Conservation (phyloP, 1,140 invertebrate species). For the Augochlora pura region DNA sequence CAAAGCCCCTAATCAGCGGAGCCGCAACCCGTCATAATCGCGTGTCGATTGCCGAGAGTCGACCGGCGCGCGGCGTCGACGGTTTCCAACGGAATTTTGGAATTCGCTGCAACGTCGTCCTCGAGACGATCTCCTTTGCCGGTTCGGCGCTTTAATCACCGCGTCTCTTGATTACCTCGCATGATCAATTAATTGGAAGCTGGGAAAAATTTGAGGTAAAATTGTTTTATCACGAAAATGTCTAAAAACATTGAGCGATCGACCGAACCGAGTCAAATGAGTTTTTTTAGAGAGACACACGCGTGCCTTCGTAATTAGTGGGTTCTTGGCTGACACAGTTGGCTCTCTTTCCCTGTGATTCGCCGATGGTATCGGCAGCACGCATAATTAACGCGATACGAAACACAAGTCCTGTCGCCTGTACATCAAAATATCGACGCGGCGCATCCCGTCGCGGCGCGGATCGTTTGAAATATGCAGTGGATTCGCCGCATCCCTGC, state of each 20-base stretch:
- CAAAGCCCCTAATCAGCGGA: neutral
- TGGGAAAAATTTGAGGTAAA: no score
- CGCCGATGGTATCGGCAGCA: neutral
- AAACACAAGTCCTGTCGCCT: neutral
- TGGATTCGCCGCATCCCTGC: neutral
- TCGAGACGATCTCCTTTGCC: neutral
- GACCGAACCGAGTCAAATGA: no score
- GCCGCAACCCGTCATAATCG: neutral
- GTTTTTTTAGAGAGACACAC: no score
- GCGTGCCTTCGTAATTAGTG: neutral
- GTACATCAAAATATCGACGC: neutral
- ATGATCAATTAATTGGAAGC: no score
- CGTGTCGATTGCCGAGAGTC: neutral
- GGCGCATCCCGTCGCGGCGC: no score
- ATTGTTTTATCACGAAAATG: no score
- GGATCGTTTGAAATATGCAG: slow-evolving; percentile 18
- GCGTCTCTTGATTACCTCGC: no score
- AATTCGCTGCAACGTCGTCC: neutral
- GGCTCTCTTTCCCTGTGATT: no score
- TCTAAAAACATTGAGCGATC: no score
- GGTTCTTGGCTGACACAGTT: neutral
- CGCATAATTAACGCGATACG: slow-evolving; percentile 28
- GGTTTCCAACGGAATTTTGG: neutral
- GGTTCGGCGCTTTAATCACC: no score
- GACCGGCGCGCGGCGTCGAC: neutral